Evolutionary conservation across 2,797 vertebrate species (phyloP), one percentile per base, ranked within the genome.

Genomic region (Ispidina lecontei): DNA sequence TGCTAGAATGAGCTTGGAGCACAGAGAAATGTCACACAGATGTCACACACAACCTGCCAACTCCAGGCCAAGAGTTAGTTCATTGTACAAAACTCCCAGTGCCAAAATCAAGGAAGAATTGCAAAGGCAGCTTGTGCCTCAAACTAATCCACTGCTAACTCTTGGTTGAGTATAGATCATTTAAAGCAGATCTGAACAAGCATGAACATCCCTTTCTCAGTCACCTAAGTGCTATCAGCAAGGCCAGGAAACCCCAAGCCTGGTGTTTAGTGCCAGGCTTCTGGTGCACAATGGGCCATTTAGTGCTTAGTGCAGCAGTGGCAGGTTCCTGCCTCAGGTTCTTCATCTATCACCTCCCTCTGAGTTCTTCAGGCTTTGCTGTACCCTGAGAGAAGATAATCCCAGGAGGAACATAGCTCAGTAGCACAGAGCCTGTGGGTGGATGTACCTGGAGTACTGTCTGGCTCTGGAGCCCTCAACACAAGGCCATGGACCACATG

Each of bases 11-110:
- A 93, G 76, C 89, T 95, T 77, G 82, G 84, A 85, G 69, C 90
- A 69, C 59, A 89, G 84, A 93, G 94, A 96, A 97, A 97, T 96
- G 96, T 96, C 95, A 95, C 83, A 52, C 93, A 90, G 91, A 91
- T 91, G 80, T 82, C 81, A 90, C 3, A 65, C 35, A 35, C 43
- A 35, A 72, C 39, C 65, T 59, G 77, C 47, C 88, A 72, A 31
- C 9, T 25, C 54, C 79, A 84, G 62, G 8, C 46, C n/a, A 63
- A 68, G 80, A 74, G 43, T 60, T 33, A 72, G 29, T 47, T 83
- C 62, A 72, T 89, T 89, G 78, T 83, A 89, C 55, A 67, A 70
- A 63, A 54, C 51, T 63, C 51, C 17, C 58, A 59, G 4, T 31
- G 65, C 58, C 46, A 80, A 93, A 87, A 72, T 80, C 78, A 90